A percentile compares a stretch with the other conserved stretches of the same genome.
phyloP scores from a whole-genome alignment of 2,113 vertebrate species.

The Nothocercus nigrocapillus region DNA sequence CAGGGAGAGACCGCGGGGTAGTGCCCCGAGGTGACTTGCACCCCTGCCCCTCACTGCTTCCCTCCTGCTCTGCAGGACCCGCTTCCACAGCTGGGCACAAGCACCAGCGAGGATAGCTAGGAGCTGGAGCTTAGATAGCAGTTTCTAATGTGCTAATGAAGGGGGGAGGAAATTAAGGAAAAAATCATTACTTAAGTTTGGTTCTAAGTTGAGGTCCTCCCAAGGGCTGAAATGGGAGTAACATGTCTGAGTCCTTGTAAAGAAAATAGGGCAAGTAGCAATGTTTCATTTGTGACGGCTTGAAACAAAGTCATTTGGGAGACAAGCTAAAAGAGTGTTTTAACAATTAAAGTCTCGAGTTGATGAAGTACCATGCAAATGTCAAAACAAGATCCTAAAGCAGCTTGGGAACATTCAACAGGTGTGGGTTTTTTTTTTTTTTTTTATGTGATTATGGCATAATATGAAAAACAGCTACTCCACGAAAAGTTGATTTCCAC shows the following conservation, averaged over 20 bases:
- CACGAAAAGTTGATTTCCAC: not conserved
- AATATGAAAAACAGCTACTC: not conserved
- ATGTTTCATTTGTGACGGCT: not conserved
- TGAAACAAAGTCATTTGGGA: not conserved
- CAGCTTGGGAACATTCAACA: not conserved
- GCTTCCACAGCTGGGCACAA: not conserved
- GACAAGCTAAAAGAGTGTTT: not conserved
- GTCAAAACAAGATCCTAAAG: not conserved
- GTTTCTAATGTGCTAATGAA: not conserved
- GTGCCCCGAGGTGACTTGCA: accelerated
- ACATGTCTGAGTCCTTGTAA: not conserved
- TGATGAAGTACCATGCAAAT: not conserved
- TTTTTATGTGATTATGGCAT: not conserved
- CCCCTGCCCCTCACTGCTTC: not conserved
- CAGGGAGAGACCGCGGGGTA: not conserved
- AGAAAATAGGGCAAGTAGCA: not conserved
- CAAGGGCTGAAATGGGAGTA: not conserved
- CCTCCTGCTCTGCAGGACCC: not conserved
- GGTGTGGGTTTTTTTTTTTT: not conserved
- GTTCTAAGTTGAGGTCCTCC: not conserved
- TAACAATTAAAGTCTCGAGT: not conserved
- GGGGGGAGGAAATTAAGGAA: not conserved
- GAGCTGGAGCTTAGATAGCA: not conserved
- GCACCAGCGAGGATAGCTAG: not conserved
- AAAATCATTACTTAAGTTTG: not conserved